A percentile compares a stretch with the other conserved stretches of the same genome.
Evolutionary conservation across 2,888 invertebrate genomes (phyloP).

Genomic region (Allolobophora icterica): DNA sequence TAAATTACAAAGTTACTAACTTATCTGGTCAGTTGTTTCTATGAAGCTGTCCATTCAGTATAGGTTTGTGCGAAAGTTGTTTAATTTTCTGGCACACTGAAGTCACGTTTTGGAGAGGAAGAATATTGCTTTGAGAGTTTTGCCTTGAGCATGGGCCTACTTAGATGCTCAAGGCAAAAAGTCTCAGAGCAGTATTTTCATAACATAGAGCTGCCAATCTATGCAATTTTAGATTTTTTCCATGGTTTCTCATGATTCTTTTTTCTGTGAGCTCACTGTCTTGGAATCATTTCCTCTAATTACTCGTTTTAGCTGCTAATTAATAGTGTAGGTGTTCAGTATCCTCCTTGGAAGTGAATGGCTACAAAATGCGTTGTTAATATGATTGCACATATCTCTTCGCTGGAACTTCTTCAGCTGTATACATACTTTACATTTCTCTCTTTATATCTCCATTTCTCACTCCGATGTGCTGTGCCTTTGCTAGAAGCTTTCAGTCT

Average conservation of each 20-base stretch:
- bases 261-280: too few relatives aligned
- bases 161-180: too few relatives aligned
- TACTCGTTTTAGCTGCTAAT: too few relatives aligned
- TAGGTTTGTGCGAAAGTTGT: too few relatives aligned
- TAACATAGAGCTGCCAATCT: too few relatives aligned
- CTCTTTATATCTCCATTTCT: not conserved
- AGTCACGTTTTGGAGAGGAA: too few relatives aligned
- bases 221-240: too few relatives aligned
- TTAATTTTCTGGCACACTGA: not conserved
- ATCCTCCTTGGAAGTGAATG: not conserved
- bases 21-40: not conserved
- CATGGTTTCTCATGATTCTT: too few relatives aligned
- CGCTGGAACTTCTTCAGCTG: not conserved
- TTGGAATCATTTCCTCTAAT: too few relatives aligned
- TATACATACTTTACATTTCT: not conserved
- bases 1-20: not conserved
- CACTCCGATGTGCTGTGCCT: not conserved
- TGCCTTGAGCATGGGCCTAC: too few relatives aligned
- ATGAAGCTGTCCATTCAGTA: not conserved
- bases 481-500: not conserved
- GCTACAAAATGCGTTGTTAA: not conserved
- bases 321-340: not conserved
- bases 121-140: too few relatives aligned
- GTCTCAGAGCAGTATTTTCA: too few relatives aligned
- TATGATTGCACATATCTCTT: not conserved